Evolutionary conservation across 2,888 invertebrate genomes (phyloP).

Genomic region (Synanthedon myopaeformis): DNA sequence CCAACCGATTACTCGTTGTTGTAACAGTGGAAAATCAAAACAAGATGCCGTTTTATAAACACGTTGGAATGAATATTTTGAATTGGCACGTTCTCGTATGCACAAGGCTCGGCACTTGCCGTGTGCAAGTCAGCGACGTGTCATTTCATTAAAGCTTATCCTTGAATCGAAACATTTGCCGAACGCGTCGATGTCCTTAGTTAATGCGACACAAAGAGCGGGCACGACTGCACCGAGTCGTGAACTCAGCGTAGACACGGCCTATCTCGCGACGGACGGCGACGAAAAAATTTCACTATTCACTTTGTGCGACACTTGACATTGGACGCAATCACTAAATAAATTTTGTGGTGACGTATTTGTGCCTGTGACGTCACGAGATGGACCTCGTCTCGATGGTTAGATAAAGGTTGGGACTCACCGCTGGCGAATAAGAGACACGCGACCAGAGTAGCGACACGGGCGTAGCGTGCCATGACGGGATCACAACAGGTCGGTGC

Average conservation of each 20-base stretch:
- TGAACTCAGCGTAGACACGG: conserved; percentile 41
- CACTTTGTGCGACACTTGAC: conserved; percentile 51
- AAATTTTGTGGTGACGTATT: conserved; percentile 38
- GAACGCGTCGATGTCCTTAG: conserved; percentile 43
- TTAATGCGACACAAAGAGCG: conserved; percentile 44
- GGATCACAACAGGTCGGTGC: conserved; percentile 71
- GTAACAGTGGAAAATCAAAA: conserved; percentile 19
- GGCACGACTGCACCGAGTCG: conserved; percentile 42
- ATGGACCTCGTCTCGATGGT: conserved; percentile 55
- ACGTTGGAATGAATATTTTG: conserved; percentile 3
- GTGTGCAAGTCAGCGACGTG: conserved; percentile 11
- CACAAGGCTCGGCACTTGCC: conserved; percentile 32
- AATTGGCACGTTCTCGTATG: conserved; percentile 25
- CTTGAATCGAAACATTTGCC: conserved; percentile 57
- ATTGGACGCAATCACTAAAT: conserved; percentile 48
- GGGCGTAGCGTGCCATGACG: conserved; percentile 71
- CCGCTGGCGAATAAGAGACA: conserved; percentile 68
- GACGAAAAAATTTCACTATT: conserved; percentile 55
- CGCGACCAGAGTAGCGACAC: conserved; percentile 69
- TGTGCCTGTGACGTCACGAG: conserved; percentile 60
- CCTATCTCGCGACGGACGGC: conserved; percentile 50
- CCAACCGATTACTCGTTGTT: conserved; percentile 22
- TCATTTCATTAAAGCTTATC: conserved; percentile 26
- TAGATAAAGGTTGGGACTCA: conserved; percentile 69
- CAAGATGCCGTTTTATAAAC: not conserved